Evolutionary conservation across 2,113 vertebrate genomes (phyloP), one percentile per base, ranked within the genome.

Genomic region (Lophius piscatorius): DNA sequence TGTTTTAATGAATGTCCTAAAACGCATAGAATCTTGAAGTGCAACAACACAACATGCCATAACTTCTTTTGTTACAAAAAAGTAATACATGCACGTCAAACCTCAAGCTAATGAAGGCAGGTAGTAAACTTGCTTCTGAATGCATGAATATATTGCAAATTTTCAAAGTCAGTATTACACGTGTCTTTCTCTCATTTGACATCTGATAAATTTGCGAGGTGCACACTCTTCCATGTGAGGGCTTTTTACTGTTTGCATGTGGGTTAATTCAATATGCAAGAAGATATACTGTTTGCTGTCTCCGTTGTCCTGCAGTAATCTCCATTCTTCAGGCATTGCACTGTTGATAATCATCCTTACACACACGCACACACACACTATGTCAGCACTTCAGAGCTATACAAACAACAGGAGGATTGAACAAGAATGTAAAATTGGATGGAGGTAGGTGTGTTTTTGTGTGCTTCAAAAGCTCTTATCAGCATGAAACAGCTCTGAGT

Each of bases 391-490:
- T 72, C 22, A 74, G 56, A 41, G 57, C 10, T 46, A 12, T 57
- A 61, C 18, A 76, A 78, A 80, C 51, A 83, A 42, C 18, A 60
- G 29, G 13, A 29, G 18, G 35, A 51, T 29, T 17, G 44, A 64
- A 18, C 9, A 47, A 57, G 63, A 78, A 74, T 70, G 71, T 64
- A 49, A 52, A 26, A 62, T 20, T 22, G n/a, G 35, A 68, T 4
- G 36, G 22, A 61, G 58, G 28, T 56, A 72, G 64, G 67, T 61
- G 58, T 57, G 59, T 58, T 26, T 64, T 52, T 70, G 57, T 45
- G 49, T 38, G 45, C 58, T 42, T 47, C 7, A 10, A 13, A 34
- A 59, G 52, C 58, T 75, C 36, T 85, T 82, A 83, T 82, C 80
- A 52, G 47, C 18, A 50, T 40, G 38, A 58, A 71, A 47, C 74